Evolutionary conservation across 2,113 vertebrate species (phyloP).

Genomic region (Aspidoscelis tigris): DNA sequence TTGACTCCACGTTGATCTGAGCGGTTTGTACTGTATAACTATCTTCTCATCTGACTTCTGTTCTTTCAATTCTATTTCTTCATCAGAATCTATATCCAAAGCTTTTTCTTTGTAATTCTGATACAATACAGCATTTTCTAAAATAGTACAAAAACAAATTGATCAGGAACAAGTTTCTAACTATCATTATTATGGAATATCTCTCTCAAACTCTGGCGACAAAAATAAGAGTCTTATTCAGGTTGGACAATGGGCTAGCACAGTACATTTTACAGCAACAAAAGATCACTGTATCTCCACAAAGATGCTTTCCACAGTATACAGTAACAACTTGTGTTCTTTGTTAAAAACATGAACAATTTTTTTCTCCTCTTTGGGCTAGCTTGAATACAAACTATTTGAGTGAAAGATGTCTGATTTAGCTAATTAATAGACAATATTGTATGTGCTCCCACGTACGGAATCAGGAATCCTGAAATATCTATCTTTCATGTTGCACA

Average conservation of each 20-base stretch:
- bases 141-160: constrained; percentile 40
- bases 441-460: not conserved
- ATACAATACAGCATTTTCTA: constrained; percentile 93
- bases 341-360: constrained; percentile 61
- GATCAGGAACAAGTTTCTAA: constrained; percentile 13
- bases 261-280: constrained; percentile 53
- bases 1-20: constrained; percentile 93
- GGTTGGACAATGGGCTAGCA: constrained; percentile 57
- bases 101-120: constrained; percentile 98
- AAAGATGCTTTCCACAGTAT: constrained; percentile 52
- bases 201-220: constrained; percentile 38
- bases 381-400: constrained; percentile 16
- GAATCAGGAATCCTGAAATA: not conserved
- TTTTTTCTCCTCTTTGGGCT: constrained; percentile 49
- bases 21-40: constrained; percentile 86
- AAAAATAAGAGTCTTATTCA: constrained; percentile 49
- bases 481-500: not conserved
- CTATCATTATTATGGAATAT: constrained; percentile 17
- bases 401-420: not conserved
- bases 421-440: not conserved
- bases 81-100: constrained; percentile 93
- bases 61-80: constrained; percentile 83
- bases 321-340: constrained; percentile 62
- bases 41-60: constrained; percentile 81
- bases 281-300: constrained; percentile 51